phyloP scores from a whole-genome alignment of 1,140 invertebrate species.

The Limonius californicus region DNA sequence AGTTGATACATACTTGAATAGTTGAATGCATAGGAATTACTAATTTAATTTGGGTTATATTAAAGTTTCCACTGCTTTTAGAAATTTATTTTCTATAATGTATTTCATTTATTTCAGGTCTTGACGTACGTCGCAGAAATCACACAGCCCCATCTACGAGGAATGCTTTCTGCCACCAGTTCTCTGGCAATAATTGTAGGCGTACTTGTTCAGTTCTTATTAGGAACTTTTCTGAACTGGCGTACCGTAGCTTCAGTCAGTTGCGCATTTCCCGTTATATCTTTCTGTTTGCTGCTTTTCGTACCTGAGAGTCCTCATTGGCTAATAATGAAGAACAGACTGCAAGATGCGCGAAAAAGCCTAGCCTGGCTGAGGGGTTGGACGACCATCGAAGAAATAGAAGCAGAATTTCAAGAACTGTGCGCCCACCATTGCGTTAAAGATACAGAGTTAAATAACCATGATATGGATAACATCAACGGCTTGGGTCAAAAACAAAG shows the following conservation, averaged over 20 bases:
- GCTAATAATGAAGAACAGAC: slow-evolving; percentile 59
- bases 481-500: neutral
- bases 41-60: neutral
- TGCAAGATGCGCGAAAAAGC: slow-evolving; percentile 54
- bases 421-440: slow-evolving; percentile 24
- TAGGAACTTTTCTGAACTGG: slow-evolving; percentile 66
- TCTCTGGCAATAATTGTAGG: slow-evolving; percentile 68
- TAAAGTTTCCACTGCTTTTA: too few relatives aligned
- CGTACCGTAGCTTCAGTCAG: slow-evolving; percentile 64
- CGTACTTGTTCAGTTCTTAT: slow-evolving; percentile 63
- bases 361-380: slow-evolving; percentile 64
- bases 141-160: slow-evolving; percentile 68
- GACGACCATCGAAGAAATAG: slow-evolving; percentile 51
- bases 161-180: slow-evolving; percentile 66
- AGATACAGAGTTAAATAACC: slow-evolving; percentile 21
- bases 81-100: too few relatives aligned
- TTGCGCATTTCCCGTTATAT: slow-evolving; percentile 59
- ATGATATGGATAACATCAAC: slow-evolving; percentile 10
- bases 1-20: too few relatives aligned
- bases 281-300: slow-evolving; percentile 59
- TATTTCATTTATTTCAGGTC: too few relatives aligned
- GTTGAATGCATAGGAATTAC: too few relatives aligned
- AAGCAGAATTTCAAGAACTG: slow-evolving; percentile 53
- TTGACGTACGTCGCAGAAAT: slow-evolving; percentile 76
- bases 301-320: slow-evolving; percentile 75